Evolutionary conservation across 2,888 invertebrate species (phyloP).

Genomic region (Metacarcinus magister): DNA sequence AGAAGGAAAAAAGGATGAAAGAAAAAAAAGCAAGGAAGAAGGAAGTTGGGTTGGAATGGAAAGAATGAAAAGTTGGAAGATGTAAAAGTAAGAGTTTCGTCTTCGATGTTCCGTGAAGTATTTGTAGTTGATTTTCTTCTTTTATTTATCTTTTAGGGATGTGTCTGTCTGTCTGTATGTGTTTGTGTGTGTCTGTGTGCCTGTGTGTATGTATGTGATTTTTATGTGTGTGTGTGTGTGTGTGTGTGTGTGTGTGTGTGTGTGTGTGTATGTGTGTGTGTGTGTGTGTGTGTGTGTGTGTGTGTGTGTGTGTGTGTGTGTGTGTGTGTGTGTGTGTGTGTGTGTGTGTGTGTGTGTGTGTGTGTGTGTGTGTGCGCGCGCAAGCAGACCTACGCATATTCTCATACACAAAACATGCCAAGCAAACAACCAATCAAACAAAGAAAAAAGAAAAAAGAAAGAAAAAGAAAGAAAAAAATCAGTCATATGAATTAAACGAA

Average conservation of each 20-base stretch:
- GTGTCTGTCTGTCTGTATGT: not conserved
- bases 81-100: not conserved
- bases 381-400: too few relatives aligned
- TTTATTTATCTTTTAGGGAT: too few relatives aligned
- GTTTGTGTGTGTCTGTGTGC: not conserved
- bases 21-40: not conserved
- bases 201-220: too few relatives aligned
- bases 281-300: not conserved
- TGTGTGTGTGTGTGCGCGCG: too few relatives aligned
- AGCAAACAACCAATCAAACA: too few relatives aligned
- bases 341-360: not conserved
- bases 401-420: too few relatives aligned
- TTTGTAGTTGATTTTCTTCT: too few relatives aligned
- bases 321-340: not conserved
- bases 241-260: conserved; percentile 26
- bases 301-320: not conserved
- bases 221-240: not conserved
- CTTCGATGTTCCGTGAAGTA: not conserved
- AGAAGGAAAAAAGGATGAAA: not conserved
- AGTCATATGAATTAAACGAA: too few relatives aligned
- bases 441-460: too few relatives aligned
- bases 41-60: not conserved
- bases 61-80: not conserved
- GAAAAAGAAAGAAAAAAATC: too few relatives aligned
- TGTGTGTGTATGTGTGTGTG: not conserved